Evolutionary conservation across 2,113 vertebrate genomes (phyloP).

Genomic region (Pelecanoides urinatrix): DNA sequence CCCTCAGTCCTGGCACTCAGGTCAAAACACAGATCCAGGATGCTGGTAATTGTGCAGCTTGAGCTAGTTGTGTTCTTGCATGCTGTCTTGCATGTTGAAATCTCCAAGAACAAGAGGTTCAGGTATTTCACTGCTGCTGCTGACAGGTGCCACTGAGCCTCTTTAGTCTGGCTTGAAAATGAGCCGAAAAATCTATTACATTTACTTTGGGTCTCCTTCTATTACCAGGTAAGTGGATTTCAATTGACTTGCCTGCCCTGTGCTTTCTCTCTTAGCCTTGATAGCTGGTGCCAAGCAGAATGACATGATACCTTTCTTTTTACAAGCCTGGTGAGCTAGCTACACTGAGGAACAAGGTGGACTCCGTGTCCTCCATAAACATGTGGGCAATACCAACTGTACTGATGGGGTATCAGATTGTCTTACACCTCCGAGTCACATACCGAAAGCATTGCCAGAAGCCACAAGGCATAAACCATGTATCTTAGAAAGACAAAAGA

Average conservation of each 20-base stretch:
- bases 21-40: background rate
- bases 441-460: background rate
- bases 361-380: background rate
- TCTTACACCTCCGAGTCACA: background rate
- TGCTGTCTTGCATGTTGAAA: background rate
- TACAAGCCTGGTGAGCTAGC: background rate
- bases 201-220: background rate
- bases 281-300: background rate
- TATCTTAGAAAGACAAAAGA: background rate
- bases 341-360: background rate
- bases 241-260: background rate
- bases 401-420: background rate
- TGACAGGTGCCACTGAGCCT: background rate
- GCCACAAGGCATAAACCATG: background rate
- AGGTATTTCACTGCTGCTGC: background rate
- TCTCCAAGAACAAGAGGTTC: background rate
- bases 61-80: background rate
- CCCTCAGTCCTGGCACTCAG: background rate
- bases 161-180: background rate
- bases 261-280: background rate
- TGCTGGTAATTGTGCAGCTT: background rate
- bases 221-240: background rate
- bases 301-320: background rate
- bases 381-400: background rate
- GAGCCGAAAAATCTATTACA: background rate